Percentiles rank a stretch among this genome's conserved stretches.
These are phyloP conservation scores for Pogoniulus pusillus DNA, from an alignment of 2,797 vertebrate genomes.

Conservation along the genomic window DNA sequence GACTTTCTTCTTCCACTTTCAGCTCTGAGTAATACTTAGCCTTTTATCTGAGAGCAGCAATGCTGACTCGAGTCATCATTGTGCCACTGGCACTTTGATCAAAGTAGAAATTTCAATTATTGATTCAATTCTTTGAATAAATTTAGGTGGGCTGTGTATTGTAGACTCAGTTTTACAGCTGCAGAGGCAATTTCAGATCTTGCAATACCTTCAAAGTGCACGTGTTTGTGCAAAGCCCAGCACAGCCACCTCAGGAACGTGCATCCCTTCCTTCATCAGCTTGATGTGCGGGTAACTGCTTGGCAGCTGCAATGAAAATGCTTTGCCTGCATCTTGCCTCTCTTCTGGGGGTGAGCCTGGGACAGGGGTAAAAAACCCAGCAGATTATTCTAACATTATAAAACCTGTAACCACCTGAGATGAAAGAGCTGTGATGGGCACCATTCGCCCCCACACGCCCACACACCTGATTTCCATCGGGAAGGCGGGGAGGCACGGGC, in stretches of 20 bases:
- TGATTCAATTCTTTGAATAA: conserved; percentile 5
- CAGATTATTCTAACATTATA: neutral
- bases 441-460: neutral
- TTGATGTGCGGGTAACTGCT: neutral
- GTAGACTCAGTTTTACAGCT: neutral
- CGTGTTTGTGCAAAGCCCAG: neutral
- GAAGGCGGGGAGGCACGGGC: fast-evolving
- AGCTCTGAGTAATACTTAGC: neutral
- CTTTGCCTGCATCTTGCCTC: neutral
- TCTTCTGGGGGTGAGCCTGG: neutral
- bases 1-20: neutral
- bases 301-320: neutral
- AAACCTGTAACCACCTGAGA: neutral
- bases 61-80: neutral
- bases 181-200: neutral
- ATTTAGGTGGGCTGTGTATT: neutral
- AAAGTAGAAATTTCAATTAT: conserved; percentile 48
- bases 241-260: neutral
- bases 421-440: neutral
- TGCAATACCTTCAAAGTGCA: neutral
- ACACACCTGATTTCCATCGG: neutral
- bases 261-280: fast-evolving
- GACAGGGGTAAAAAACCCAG: fast-evolving
- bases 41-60: conserved; percentile 25
- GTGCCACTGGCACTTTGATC: conserved; percentile 33